A percentile compares a stretch with the other conserved stretches of the same genome.
Conservation (phyloP, 2,888 invertebrate species). For the Antitype chi region DNA sequence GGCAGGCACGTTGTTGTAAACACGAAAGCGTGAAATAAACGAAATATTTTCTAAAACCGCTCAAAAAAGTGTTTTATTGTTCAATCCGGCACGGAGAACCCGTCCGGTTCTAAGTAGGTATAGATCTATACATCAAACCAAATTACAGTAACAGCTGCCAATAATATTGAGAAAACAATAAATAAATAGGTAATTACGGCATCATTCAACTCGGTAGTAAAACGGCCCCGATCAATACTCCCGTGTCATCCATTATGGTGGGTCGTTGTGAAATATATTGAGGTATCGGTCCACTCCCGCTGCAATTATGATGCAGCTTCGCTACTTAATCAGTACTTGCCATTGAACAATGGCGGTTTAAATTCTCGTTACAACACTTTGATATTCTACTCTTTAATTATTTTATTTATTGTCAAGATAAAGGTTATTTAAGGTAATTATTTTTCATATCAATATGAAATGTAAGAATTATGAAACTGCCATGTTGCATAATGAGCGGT, state of each 20-base stretch:
- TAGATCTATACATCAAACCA: not conserved
- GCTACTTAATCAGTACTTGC: conserved; percentile 21
- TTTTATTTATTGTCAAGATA: not conserved
- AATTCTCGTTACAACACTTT: not conserved
- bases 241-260: conserved; percentile 37
- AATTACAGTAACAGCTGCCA: conserved; percentile 39
- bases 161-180: conserved; percentile 52
- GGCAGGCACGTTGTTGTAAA: too few relatives aligned
- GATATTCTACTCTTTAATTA: not conserved
- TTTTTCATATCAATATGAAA: not conserved
- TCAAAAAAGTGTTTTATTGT: too few relatives aligned
- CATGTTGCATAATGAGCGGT: too few relatives aligned
- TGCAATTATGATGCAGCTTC: conserved; percentile 26
- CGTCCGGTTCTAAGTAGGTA: not conserved
- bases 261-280: conserved; percentile 47
- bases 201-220: conserved; percentile 42
- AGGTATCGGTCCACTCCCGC: conserved; percentile 27
- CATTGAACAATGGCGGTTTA: conserved; percentile 2
- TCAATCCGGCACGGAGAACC: too few relatives aligned
- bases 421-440: not conserved
- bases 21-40: too few relatives aligned
- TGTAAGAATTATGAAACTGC: too few relatives aligned
- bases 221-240: conserved; percentile 48
- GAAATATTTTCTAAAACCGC: too few relatives aligned
- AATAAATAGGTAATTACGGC: conserved; percentile 51